Conservation (phyloP, 2,113 vertebrate species). For the Agelaius tricolor region DNA sequence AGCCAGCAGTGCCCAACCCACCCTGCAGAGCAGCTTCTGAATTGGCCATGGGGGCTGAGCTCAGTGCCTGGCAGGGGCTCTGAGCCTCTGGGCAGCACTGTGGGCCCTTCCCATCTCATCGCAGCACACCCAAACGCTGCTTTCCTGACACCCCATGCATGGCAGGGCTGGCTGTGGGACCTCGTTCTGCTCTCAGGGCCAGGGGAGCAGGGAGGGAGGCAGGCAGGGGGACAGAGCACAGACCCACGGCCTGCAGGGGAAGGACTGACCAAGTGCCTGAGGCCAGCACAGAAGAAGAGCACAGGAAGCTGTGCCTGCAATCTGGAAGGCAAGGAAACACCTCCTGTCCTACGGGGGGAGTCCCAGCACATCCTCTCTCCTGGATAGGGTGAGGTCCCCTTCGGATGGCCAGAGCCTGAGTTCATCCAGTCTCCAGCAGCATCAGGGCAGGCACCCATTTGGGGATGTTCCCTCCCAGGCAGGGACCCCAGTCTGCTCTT, state of each 20-base stretch:
- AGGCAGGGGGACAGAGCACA: neutral
- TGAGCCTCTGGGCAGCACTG: neutral
- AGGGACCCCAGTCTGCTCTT: neutral
- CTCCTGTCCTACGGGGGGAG: neutral
- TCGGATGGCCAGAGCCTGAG: neutral
- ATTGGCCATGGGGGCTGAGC: conserved; percentile 1
- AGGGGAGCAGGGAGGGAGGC: neutral
- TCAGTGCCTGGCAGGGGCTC: neutral
- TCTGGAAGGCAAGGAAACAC: neutral
- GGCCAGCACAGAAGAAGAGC: neutral
- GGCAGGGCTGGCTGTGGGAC: neutral
- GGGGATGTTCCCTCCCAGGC: neutral
- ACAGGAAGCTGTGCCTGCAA: neutral
- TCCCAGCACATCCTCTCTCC: neutral
- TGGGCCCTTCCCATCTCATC: conserved; percentile 48
- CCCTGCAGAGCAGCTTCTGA: neutral
- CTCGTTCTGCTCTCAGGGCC: neutral
- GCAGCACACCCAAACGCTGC: conserved; percentile 50
- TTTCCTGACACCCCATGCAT: conserved; percentile 58
- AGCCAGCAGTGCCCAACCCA: neutral
- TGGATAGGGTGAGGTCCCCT: neutral
- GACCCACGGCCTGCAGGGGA: neutral
- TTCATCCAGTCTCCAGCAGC: neutral
- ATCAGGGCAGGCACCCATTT: neutral
- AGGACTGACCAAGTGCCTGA: rapidly evolving